Base-by-base conservation (phyloP, 2,113 vertebrate species). In the Grammomys surdaster region DNA sequence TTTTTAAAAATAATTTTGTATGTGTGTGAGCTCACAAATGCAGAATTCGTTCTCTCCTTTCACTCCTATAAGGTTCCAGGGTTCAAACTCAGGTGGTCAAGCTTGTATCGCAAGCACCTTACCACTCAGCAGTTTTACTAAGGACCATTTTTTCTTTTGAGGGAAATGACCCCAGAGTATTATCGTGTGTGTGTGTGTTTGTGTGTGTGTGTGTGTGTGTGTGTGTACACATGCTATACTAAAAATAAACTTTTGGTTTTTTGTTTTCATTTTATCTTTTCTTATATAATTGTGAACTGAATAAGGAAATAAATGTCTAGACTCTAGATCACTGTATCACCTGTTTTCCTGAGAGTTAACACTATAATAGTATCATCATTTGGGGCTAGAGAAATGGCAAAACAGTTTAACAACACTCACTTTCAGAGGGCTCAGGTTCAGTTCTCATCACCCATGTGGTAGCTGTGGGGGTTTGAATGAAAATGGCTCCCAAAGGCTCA, bases 251-350 rank as follows among this genome's bases (percentile, higher is more conserved):
- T 89, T 60, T 4, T 70, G 78, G 51, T 85, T 92, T 73, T 91
- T 54, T 78, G 43, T 78, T 75, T 93, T 70, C 63, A 93, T 90
- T 78, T 60, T 46, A 87, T 40, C 36, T 91, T 89, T 95, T 78
- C 56, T 88, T 88, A 20, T 24, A 11, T 76, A 93, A 70, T 36
- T 92, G 92, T 77, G 88, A 94, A 80, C 69, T 94, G 63, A 40
- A 89, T 54, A 95, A 89, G 56, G 80, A 90, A 82, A 63, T 12
- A 19, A 81, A 84, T 63, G 24, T 95, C 76, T 81, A 73, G 51
- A 87, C 17, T 84, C 87, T 48, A 82, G n/a, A 51, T 7, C 14
- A 78, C 14, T 63, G 8, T 88, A 54, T 86, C n/a, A 40, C 88
- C 60, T 95, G 56, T 51, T 91, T 51, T 69, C 36, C 67, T 75